Evolutionary conservation across 2,797 vertebrate genomes (phyloP), one percentile per base, ranked within the genome.

Genomic region (Chaetodon trifasciatus): DNA sequence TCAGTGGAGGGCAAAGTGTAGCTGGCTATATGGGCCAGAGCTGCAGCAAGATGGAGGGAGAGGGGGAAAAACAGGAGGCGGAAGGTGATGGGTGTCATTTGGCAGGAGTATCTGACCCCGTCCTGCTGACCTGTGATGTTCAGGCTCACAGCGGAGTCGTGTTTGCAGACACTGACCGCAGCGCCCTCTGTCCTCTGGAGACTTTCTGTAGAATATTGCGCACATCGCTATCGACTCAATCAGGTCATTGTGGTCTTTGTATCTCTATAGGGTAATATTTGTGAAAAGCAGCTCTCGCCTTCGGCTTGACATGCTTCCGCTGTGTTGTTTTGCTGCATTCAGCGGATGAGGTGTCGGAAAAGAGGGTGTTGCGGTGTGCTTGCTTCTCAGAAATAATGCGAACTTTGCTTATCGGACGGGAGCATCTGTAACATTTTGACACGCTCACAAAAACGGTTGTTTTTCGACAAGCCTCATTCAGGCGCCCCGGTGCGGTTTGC

Each of bases 301-400:
- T 77, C 23, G 19, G 56, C 67, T 67, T 16, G 15, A 64, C 62
- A 21, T 3, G 62, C 74, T 86, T 92, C 86, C 82, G 89, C 65
- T 53, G 74, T 19, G 86, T 87, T 86, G 67, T 89, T 86, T 89
- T 87, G 83, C 90, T 58, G 82, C 68, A 35, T 83, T 89, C 47
- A 74, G 86, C 91, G 92, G 91, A 93, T 91, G 87, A 84, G 32
- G 62, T 76, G 65, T 86, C 75, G 87, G 93, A 93, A 94, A 87
- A 84, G 67, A 82, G 86, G 76, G 84, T 75, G 87, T 75, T 92
- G 94, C 87, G 92, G 92, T 88, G 84, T 63, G 55, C 74, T 90
- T 4, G 82, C 71, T 94, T 95, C 95, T 95, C 84, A 93, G 94
- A 95, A 95, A 94, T 92, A 93, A 91, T 93, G 78, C 52, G 76